Conservation (phyloP, 2,797 vertebrate species). For the Coilia nasus region DNA sequence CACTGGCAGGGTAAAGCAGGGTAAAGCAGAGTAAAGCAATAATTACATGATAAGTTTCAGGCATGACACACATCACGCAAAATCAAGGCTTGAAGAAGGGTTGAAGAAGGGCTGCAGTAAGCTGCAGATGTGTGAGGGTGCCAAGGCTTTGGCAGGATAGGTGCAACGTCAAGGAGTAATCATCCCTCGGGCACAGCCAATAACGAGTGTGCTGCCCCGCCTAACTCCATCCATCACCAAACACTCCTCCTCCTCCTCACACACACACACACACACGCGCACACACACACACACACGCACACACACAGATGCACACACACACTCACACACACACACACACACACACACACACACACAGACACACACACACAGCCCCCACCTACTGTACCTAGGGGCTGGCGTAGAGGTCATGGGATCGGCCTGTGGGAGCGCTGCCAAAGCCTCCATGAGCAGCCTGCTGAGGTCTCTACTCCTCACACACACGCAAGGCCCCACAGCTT, state of each 20-base stretch:
- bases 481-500: not conserved
- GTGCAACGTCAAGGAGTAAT: conserved; percentile 68
- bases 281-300: not conserved
- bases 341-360: conserved; percentile 3
- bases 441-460: conserved; percentile 29
- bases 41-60: too few relatives aligned
- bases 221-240: conserved; percentile 63
- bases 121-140: conserved; percentile 54
- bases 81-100: too few relatives aligned
- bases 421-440: too few relatives aligned
- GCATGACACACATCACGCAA: too few relatives aligned
- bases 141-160: conserved; percentile 66
- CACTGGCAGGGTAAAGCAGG: too few relatives aligned
- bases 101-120: conserved; percentile 52
- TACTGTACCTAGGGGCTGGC: not conserved
- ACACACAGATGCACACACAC: too few relatives aligned
- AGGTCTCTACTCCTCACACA: not conserved
- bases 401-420: too few relatives aligned
- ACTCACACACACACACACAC: not conserved
- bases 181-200: conserved; percentile 57
- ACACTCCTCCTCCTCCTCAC: conserved; percentile 43
- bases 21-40: too few relatives aligned
- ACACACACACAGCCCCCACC: not conserved
- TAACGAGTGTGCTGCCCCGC: conserved; percentile 59
- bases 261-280: conserved; percentile 29